Conservation (phyloP, 1,140 invertebrate species). For the Diabrotica undecimpunctata region DNA sequence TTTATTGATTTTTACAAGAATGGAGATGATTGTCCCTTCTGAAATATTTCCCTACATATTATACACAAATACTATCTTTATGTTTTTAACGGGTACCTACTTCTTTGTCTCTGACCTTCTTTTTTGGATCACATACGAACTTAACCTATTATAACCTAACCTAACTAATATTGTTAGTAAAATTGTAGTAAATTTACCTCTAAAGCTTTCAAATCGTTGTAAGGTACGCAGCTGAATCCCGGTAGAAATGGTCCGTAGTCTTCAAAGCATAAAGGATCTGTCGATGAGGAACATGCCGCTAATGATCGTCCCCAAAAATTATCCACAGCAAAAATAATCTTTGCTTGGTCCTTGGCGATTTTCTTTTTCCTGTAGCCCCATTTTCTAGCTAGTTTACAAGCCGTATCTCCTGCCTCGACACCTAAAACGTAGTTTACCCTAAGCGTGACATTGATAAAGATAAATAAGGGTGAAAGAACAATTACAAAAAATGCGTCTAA, state of each 20-base stretch:
- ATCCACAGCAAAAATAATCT: slow-evolving; percentile 89
- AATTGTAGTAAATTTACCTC: slow-evolving; percentile 56
- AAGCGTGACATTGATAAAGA: no score
- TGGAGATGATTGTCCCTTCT: no score
- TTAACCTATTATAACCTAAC: no score
- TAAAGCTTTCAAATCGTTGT: slow-evolving; percentile 80
- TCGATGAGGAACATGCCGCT: slow-evolving; percentile 90
- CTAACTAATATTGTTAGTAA: no score
- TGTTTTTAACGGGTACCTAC: no score
- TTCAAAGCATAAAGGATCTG: slow-evolving; percentile 80
- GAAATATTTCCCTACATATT: no score
- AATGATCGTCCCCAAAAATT: slow-evolving; percentile 99
- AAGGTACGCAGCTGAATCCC: slow-evolving; percentile 82
- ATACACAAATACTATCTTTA: no score
- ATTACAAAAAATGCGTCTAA: slow-evolving; percentile 8
- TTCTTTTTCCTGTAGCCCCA: slow-evolving; percentile 94
- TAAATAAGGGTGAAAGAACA: no score
- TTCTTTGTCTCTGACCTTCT: no score
- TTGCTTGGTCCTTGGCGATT: slow-evolving; percentile 83
- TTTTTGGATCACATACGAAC: no score
- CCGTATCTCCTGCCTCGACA: slow-evolving; percentile 95
- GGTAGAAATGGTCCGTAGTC: slow-evolving; percentile 97
- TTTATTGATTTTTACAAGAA: no score
- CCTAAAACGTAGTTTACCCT: slow-evolving; percentile 45
- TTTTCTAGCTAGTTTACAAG: slow-evolving; percentile 88